Percentiles rank a stretch among this genome's conserved stretches.
Conservation (phyloP, 2,888 invertebrate species). For the Cephus runcator region DNA sequence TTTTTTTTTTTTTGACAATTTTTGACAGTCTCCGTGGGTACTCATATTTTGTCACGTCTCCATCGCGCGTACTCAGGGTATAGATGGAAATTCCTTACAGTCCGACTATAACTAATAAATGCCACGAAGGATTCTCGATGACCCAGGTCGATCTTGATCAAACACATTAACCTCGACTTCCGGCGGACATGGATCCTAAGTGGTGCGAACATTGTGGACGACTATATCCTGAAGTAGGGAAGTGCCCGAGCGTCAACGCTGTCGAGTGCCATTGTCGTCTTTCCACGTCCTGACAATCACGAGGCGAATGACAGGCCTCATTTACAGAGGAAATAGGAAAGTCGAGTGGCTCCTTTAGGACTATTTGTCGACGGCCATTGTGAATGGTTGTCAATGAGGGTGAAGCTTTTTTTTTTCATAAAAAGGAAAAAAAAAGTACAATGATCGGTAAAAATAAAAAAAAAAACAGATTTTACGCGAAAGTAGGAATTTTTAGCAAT, state of each 20-base stretch:
- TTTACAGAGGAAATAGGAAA: slow-evolving; percentile 56
- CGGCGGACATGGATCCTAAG: slow-evolving; percentile 53
- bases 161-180: slow-evolving; percentile 63
- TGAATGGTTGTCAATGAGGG: too few relatives aligned
- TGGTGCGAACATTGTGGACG: slow-evolving; percentile 44
- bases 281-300: too few relatives aligned
- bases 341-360: slow-evolving; percentile 49
- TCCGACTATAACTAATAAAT: too few relatives aligned
- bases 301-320: slow-evolving; percentile 9
- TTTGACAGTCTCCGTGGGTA: too few relatives aligned
- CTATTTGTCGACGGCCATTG: slow-evolving; percentile 15
- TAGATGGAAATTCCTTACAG: too few relatives aligned
- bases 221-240: neutral
- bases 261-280: neutral
- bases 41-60: accelerated
- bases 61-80: too few relatives aligned
- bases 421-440: too few relatives aligned
- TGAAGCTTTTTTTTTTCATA: too few relatives aligned
- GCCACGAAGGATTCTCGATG: slow-evolving; percentile 24
- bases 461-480: too few relatives aligned
- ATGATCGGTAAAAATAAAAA: too few relatives aligned
- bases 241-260: neutral
- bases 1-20: too few relatives aligned
- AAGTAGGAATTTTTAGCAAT: too few relatives aligned
- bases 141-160: slow-evolving; percentile 53